Base-by-base conservation (phyloP, 2,888 invertebrate genomes). In the Octonoba sinensis region DNA sequence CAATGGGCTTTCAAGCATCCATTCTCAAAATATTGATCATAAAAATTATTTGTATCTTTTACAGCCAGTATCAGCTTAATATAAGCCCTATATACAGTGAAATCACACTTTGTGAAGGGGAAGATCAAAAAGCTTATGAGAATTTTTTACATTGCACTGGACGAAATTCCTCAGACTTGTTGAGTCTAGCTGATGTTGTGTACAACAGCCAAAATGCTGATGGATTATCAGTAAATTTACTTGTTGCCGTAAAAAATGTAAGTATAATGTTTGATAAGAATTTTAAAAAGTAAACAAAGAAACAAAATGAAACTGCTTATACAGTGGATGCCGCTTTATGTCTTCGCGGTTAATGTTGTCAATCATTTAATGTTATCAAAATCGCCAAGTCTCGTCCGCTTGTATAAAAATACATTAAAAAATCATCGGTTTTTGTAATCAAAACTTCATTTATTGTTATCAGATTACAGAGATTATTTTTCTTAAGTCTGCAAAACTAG, bases 231-330 rank as follows among this genome's bases (percentile, higher is more conserved):
- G 49, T 81, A 1, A 83, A 77, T 47, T 62, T 83, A 15, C 59
- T 83, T 16, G 76, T 83, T 49, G 81, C 76, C 36, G 16, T 83
- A 22, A 83, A 66, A 83, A 57, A 76, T 70, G 83, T 83, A 67
- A 79, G 59, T 54, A 62, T 22, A 20, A 64, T 75, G 27, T 64
- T 54, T 82, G 12, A 15, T 73, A 64, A 27, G 16, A 73, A 64
- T 36, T 69, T 56, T 20, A 22, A 24, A 59, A 36, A 36, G 36
- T 36, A 11, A n/a, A n/a, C n/a, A n/a, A n/a, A n/a, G n/a, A n/a
- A n/a, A n/a, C n/a, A n/a, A n/a, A n/a, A n/a, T n/a, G n/a, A n/a
- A n/a, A n/a, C n/a, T n/a, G n/a, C n/a, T n/a, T n/a, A n/a, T n/a
- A n/a, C n/a, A n/a, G n/a, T n/a, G n/a, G n/a, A n/a, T n/a, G n/a